Evolutionary conservation across 2,113 vertebrate species (phyloP).

Genomic region (Pollachius pollachius): DNA sequence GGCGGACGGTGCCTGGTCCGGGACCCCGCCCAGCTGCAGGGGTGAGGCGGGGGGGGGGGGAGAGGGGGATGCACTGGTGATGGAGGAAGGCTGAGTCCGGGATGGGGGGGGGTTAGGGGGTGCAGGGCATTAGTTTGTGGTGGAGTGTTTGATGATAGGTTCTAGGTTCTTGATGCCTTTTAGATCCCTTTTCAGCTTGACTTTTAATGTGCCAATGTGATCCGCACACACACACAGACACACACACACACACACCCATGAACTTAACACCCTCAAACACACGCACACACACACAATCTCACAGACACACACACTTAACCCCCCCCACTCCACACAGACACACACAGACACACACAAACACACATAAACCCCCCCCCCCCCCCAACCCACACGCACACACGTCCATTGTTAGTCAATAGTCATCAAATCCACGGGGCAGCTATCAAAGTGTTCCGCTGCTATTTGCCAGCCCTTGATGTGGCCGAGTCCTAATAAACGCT

Average conservation of each 20-base stretch:
- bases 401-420: background rate
- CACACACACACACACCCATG: background rate
- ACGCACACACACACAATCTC: background rate
- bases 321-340: background rate
- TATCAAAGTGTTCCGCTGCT: constrained; percentile 33
- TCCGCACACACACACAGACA: background rate
- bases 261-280: too few species aligned
- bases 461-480: constrained; percentile 21
- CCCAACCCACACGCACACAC: too few species aligned
- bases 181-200: too few species aligned
- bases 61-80: background rate
- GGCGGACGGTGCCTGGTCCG: constrained; percentile 86
- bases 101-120: too few species aligned
- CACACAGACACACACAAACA: constrained; percentile 6
- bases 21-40: constrained; percentile 82
- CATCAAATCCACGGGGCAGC: constrained; percentile 31
- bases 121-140: too few species aligned
- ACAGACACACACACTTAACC: background rate
- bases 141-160: too few species aligned
- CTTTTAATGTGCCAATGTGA: too few species aligned
- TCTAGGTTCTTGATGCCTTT: too few species aligned
- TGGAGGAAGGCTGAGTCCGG: background rate
- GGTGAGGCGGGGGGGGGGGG: constrained; percentile 67
- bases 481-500: constrained; percentile 43
- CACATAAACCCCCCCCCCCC: too few species aligned